phyloP scores from a whole-genome alignment of 2,888 invertebrate genomes.

The Xanthorhoe designata region DNA sequence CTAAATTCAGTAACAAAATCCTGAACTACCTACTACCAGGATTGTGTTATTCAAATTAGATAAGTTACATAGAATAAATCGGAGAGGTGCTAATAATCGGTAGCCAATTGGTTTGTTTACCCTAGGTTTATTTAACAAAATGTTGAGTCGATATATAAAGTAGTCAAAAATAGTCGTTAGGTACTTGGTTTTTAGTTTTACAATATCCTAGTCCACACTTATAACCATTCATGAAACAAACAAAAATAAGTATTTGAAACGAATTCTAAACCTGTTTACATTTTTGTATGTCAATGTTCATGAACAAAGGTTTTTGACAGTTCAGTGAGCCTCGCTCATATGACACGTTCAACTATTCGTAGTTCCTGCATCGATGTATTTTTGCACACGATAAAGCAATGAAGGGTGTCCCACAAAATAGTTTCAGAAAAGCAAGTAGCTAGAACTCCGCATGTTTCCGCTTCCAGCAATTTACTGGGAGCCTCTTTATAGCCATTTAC shows the following conservation, averaged over 20 bases:
- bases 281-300: neutral
- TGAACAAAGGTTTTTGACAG: slow-evolving; percentile 18
- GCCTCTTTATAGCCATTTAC: slow-evolving; percentile 22
- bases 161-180: too few relatives aligned
- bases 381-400: slow-evolving; percentile 19
- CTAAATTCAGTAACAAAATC: too few relatives aligned
- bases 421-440: slow-evolving; percentile 14
- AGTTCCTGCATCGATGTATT: slow-evolving; percentile 12
- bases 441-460: slow-evolving; percentile 6
- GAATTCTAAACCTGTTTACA: neutral
- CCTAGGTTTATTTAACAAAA: too few relatives aligned
- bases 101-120: too few relatives aligned
- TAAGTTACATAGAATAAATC: too few relatives aligned
- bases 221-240: too few relatives aligned
- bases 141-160: too few relatives aligned
- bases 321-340: slow-evolving; percentile 7
- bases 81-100: too few relatives aligned
- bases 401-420: slow-evolving; percentile 15
- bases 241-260: neutral
- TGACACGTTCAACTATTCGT: slow-evolving; percentile 2
- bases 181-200: too few relatives aligned
- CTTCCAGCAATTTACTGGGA: slow-evolving; percentile 17
- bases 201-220: too few relatives aligned
- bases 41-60: too few relatives aligned
- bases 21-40: too few relatives aligned